Percentiles rank a stretch among this genome's conserved stretches.
Evolutionary conservation across 2,888 invertebrate species (phyloP).

Genomic region (Apoda limacodes): DNA sequence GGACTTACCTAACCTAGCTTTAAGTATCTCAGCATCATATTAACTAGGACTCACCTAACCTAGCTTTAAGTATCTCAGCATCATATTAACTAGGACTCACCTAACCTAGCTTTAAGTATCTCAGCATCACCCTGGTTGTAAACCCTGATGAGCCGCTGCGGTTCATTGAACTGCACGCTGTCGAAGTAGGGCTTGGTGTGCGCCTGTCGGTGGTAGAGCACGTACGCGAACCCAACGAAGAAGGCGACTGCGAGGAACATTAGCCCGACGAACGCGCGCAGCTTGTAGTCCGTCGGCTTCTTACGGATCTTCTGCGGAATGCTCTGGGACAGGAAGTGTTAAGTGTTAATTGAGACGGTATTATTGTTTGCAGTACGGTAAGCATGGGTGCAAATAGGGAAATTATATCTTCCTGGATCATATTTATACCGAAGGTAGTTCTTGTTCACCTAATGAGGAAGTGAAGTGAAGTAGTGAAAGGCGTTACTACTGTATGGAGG

Average conservation of each 20-base stretch:
- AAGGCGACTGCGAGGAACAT: constrained; percentile 85
- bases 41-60: no score
- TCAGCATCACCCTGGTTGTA: constrained; percentile 78
- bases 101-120: constrained; percentile 76
- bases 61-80: no score
- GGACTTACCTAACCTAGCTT: constrained; percentile 75
- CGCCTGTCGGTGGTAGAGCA: constrained; percentile 85
- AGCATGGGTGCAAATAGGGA: no score
- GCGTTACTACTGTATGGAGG: no score
- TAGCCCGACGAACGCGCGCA: constrained; percentile 83
- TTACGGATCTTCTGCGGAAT: constrained; percentile 80
- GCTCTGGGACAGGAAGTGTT: constrained; percentile 71
- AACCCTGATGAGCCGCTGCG: constrained; percentile 78
- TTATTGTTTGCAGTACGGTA: no score
- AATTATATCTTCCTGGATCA: no score
- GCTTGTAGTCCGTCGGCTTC: constrained; percentile 81
- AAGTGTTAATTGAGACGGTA: background rate
- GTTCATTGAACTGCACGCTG: constrained; percentile 85
- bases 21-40: constrained; percentile 78
- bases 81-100: constrained; percentile 38
- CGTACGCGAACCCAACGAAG: constrained; percentile 85
- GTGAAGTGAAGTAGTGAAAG: no score
- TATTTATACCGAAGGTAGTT: no score
- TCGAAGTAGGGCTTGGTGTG: constrained; percentile 86
- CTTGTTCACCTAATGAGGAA: no score